These are phyloP conservation scores for Amphipyra berbera DNA, from an alignment of 2,888 invertebrate genomes.

Conservation along the genomic window DNA sequence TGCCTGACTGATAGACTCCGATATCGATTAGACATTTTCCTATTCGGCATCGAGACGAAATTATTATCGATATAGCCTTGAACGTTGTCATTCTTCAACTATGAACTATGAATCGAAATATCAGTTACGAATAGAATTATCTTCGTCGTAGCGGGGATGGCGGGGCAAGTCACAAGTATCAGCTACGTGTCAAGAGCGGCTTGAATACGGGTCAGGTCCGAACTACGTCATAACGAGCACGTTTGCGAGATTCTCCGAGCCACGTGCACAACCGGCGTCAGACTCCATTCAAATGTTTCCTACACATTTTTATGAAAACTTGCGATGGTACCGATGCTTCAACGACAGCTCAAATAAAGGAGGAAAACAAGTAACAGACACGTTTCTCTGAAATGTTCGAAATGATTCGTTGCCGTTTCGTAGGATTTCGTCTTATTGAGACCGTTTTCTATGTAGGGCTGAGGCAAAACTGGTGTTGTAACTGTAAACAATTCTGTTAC, in stretches of 20 bases:
- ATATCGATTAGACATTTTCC: conserved; percentile 40
- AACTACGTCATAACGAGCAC: conserved; percentile 51
- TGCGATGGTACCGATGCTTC: conserved; percentile 12
- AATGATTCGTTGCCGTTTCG: conserved; percentile 28
- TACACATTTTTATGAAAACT: conserved; percentile 29
- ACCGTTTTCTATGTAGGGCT: conserved; percentile 5
- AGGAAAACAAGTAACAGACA: conserved; percentile 39
- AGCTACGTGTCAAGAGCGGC: conserved; percentile 45
- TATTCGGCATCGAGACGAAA: conserved; percentile 13
- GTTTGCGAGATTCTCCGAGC: conserved; percentile 36
- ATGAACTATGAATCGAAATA: conserved; percentile 27
- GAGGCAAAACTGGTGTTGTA: conserved; percentile 16
- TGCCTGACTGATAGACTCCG: background rate
- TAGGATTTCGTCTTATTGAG: conserved; percentile 25
- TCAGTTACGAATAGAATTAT: conserved; percentile 30
- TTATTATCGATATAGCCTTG: conserved; percentile 14
- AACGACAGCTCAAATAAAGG: conserved; percentile 28
- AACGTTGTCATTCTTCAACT: conserved; percentile 20
- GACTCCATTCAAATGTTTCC: conserved; percentile 37
- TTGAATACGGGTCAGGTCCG: conserved; percentile 46
- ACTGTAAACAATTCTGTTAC: conserved; percentile 25
- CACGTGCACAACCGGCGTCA: conserved; percentile 39
- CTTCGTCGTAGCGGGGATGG: conserved; percentile 33
- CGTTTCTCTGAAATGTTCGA: conserved; percentile 33
- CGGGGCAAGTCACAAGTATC: conserved; percentile 39